A percentile compares a stretch with the other conserved stretches of the same genome.
Conservation (phyloP, 2,113 vertebrate species). For the Nyctibius bracteatus region DNA sequence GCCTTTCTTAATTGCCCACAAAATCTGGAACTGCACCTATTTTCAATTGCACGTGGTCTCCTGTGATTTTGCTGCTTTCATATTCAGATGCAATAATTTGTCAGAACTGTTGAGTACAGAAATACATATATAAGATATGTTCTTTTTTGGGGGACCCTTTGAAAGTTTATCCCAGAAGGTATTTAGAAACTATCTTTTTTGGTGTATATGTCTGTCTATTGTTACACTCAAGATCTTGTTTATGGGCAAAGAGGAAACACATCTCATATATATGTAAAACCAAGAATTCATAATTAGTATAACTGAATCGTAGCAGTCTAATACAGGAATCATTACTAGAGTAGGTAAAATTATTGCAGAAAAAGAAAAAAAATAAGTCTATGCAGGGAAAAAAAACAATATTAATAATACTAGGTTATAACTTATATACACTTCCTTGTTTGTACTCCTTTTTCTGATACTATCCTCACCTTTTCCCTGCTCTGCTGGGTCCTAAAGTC, state of each 20-base stretch:
- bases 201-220: background rate
- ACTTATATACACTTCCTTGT: background rate
- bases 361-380: background rate
- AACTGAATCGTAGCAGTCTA: background rate
- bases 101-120: background rate
- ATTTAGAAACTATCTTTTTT: background rate
- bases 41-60: background rate
- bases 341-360: background rate
- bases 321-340: background rate
- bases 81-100: background rate
- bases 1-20: background rate
- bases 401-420: background rate
- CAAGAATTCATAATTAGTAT: background rate
- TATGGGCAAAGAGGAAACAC: background rate
- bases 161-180: background rate
- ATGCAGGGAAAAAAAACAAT: background rate
- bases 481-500: background rate
- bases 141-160: background rate
- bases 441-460: background rate
- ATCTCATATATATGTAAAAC: rapidly evolving
- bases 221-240: background rate
- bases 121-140: background rate
- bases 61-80: background rate
- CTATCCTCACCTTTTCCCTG: background rate
- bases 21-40: background rate